Base-by-base conservation (phyloP, 2,113 vertebrate species). In the Corythornis madagascariensis region DNA sequence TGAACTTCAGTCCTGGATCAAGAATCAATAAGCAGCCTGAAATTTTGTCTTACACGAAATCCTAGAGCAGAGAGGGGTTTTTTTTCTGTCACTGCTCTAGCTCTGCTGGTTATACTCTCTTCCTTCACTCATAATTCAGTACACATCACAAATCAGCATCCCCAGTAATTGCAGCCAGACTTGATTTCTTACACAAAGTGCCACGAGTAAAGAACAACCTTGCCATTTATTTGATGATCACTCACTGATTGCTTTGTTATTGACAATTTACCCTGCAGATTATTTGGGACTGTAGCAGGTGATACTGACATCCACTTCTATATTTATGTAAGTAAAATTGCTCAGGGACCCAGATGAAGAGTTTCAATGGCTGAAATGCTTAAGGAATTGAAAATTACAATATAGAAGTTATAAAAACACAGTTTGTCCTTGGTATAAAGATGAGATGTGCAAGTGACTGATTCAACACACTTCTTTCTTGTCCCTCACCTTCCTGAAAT, bases 391-490 rank as follows among this genome's bases (percentile, higher is more conserved):
- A 91, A 91, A 94, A 91, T 70, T 0, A 88, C 80, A 33, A 67
- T 7, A 79, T 10, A 85, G 42, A 11, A 89, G 12, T 8, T 67
- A 67, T 35, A 89, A 94, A 95, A 95, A 24, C 21, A 66, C 4
- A 20, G 50, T 76, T 91, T 92, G 90, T 86, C 90, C 90, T 93
- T 90, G 79, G 93, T 64, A 83, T 19, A 80, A 20, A 90, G 76
- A 85, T 31, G 64, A 73, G 45, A 80, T 60, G 42, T 76, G 72
- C 43, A 52, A 86, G 38, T 63, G 82, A 70, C 71, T 84, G 74
- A 81, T 81, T 91, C 55, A 66, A 79, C 2, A 3, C 35, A 60
- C 0, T 0, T 59, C 45, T 92, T 78, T 82, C 16, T 60, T 61
- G 72, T 87, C 63, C 90, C 59, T 73, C 79, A 76, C 76, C 50